A percentile compares a stretch with the other conserved stretches of the same genome.
Evolutionary conservation across 2,113 vertebrate genomes (phyloP).

Genomic region (Solea solea): DNA sequence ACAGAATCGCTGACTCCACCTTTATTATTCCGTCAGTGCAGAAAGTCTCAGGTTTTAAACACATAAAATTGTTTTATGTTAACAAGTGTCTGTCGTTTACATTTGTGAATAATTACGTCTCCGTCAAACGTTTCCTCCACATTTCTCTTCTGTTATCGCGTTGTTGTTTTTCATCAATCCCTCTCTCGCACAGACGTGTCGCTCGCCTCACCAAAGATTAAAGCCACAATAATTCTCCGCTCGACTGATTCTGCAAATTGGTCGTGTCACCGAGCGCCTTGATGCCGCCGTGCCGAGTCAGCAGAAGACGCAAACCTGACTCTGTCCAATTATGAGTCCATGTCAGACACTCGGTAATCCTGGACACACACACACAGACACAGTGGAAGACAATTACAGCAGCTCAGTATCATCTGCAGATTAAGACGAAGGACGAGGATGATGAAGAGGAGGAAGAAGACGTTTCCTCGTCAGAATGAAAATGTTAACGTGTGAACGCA

Average conservation of each 20-base stretch:
- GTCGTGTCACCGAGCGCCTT: conserved; percentile 69
- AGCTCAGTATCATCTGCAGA: neutral
- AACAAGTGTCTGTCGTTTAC: conserved; percentile 32
- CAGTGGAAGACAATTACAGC: conserved; percentile 14
- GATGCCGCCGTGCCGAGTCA: conserved; percentile 6
- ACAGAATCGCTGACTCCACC: conserved; percentile 7
- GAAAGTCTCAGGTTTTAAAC: no score
- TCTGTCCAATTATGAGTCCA: conserved; percentile 62
- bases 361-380: conserved; percentile 16
- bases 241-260: conserved; percentile 79
- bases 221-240: conserved; percentile 76
- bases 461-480: no score
- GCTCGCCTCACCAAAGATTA: conserved; percentile 68
- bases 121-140: conserved; percentile 45
- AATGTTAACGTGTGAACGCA: no score
- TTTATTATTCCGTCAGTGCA: neutral
- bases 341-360: conserved; percentile 20
- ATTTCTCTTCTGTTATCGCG: conserved; percentile 35
- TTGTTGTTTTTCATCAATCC: conserved; percentile 27
- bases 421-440: no score
- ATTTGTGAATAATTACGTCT: conserved; percentile 54
- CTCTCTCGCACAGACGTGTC: conserved; percentile 24
- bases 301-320: conserved; percentile 18
- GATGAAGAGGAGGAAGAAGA: no score
- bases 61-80: conserved; percentile 35